Percentiles rank a stretch among this genome's conserved stretches.
These are phyloP conservation scores for Aspidapion aeneum DNA, from an alignment of 2,888 invertebrate genomes.

Conservation along the genomic window DNA sequence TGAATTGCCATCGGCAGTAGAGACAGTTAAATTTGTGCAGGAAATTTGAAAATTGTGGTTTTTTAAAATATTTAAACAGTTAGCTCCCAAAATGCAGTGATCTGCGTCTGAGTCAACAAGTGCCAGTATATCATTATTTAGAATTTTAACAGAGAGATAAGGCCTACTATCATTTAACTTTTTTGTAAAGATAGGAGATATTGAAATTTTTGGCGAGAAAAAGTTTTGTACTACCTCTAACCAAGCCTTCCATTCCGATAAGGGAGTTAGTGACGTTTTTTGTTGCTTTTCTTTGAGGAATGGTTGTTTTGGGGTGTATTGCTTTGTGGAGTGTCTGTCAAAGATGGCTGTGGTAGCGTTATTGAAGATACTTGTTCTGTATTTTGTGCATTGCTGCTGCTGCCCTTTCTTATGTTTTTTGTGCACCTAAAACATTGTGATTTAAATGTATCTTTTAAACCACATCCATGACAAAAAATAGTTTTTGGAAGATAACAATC, in stretches of 20 bases:
- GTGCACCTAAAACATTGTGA: slow-evolving; percentile 6
- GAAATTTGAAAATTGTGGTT: too few relatives aligned
- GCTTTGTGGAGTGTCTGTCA: too few relatives aligned
- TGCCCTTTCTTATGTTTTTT: slow-evolving; percentile 7
- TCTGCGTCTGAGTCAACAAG: slow-evolving; percentile 1
- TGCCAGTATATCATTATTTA: background rate
- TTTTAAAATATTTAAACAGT: too few relatives aligned
- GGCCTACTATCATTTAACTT: slow-evolving; percentile 9
- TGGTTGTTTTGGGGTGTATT: background rate
- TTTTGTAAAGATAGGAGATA: slow-evolving; percentile 6
- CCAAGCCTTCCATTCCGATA: background rate
- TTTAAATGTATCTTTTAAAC: background rate
- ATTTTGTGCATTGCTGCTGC: background rate
- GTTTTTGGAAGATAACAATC: background rate
- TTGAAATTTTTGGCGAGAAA: background rate
- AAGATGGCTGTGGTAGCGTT: background rate
- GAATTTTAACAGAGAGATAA: slow-evolving; percentile 1
- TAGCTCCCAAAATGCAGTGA: too few relatives aligned
- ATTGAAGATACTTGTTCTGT: background rate
- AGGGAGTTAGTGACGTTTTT: background rate
- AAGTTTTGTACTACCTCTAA: background rate
- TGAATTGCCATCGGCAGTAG: slow-evolving; percentile 6
- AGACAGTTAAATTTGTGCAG: too few relatives aligned
- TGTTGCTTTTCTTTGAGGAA: background rate
- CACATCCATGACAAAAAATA: slow-evolving; percentile 13